Percentiles rank a stretch among this genome's conserved stretches.
Evolutionary conservation across 2,797 vertebrate genomes (phyloP).

Genomic region (Poliocrania exsul): DNA sequence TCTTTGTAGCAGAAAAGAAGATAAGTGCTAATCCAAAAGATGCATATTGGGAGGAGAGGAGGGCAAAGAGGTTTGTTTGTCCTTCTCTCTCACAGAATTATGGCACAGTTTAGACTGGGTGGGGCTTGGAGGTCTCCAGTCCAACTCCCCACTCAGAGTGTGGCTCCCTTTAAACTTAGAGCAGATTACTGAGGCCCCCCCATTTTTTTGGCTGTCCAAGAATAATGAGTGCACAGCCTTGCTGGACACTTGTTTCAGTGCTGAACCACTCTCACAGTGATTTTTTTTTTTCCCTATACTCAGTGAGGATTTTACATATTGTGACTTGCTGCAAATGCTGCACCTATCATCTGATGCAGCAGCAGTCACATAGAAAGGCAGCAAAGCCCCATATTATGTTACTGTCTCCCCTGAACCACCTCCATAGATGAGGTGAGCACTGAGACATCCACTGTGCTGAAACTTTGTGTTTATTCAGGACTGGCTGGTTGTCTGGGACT

Average conservation of each 20-base stretch:
- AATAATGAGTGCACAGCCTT: neutral
- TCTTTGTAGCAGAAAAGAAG: neutral
- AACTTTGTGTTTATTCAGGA: neutral
- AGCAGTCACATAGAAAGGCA: neutral
- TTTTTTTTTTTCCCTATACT: neutral
- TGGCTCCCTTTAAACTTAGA: neutral
- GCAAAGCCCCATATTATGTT: neutral
- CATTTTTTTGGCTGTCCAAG: neutral
- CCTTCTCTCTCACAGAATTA: neutral
- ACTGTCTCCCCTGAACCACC: neutral
- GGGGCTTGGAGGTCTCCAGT: neutral
- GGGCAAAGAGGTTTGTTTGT: fast-evolving
- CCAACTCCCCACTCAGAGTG: neutral
- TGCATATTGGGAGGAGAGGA: neutral
- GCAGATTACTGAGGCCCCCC: neutral
- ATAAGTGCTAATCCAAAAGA: neutral
- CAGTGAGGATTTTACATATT: neutral
- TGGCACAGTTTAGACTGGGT: neutral
- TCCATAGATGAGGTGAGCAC: neutral
- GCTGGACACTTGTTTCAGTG: neutral
- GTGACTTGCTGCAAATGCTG: neutral
- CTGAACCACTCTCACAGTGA: neutral
- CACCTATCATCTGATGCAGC: neutral
- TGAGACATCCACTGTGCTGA: neutral
- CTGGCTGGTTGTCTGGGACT: neutral